Base-by-base conservation (phyloP, 2,888 invertebrate genomes). In the Byasa hedistus region DNA sequence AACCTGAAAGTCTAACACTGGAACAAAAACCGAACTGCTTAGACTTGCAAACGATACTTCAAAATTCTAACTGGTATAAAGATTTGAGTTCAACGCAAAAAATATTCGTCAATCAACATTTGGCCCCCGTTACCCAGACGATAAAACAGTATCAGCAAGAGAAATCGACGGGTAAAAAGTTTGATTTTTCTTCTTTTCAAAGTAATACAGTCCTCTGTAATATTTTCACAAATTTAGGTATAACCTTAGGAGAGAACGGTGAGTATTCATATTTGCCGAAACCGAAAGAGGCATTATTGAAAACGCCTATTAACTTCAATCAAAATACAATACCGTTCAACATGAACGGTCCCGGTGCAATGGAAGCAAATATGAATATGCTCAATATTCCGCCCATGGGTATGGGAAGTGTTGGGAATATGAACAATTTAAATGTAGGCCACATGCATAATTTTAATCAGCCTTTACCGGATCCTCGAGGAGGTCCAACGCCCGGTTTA, bases 1-100 rank as follows among this genome's bases (percentile, higher is more conserved):
- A 89, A 59, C 66, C 74, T 12, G 90, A 89, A 73, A 74, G 64
- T 59, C 57, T 72, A 63, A 73, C 67, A 69, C 77, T 75, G 72
- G 89, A 89, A 51, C 81, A 74, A 68, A 85, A 91, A 83, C 62
- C 85, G 70, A 84, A 85, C 72, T 73, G 84, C 23, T 82, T 89
- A 68, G 93, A 95, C 78, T 90, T 94, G 69, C 94, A 95, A 80
- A 93, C 92, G 69, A 82, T 95, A 71, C 81, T 95, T 62, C 95
- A 95, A 82, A 93, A 92, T 76, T 95, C 95, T 0, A 92, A 91
- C 65, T 95, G 95, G 93, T 95, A 95, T 77, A 94, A 94, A 79
- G 94, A 94, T 69, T 85, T 95, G 58, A 95, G 95, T 73, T 94
- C 94, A 65, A 95, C 94, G 71, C 94, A 94, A 78, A 95, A 95